Evolutionary conservation across 2,113 vertebrate species (phyloP).

Genomic region (Dasyornis broadbenti): DNA sequence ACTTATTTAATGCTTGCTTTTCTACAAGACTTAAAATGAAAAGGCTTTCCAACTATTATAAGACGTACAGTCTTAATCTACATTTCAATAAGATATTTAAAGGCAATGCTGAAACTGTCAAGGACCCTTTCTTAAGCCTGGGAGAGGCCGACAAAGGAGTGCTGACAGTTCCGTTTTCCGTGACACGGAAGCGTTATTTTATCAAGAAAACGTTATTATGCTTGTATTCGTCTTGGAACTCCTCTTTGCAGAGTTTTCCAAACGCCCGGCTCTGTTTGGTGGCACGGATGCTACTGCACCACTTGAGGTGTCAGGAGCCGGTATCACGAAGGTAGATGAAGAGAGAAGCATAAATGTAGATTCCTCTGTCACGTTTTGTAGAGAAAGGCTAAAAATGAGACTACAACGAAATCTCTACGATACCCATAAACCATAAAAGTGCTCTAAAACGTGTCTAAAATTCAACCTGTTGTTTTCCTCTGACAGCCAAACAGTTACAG

Average conservation of each 20-base stretch:
- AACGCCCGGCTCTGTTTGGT: neutral
- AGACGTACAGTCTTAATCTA: constrained; percentile 64
- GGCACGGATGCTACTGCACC: neutral
- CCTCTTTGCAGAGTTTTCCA: neutral
- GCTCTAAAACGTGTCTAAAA: fast-evolving
- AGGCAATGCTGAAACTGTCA: constrained; percentile 64
- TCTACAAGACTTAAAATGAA: constrained; percentile 64
- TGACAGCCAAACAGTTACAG: fast-evolving
- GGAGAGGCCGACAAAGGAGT: constrained; percentile 56
- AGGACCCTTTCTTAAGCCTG: constrained; percentile 63
- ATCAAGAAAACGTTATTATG: constrained; percentile 61
- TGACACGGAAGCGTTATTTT: constrained; percentile 60
- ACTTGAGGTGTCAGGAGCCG: neutral
- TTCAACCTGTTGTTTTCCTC: neutral
- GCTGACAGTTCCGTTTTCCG: constrained; percentile 54
- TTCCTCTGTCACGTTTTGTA: neutral
- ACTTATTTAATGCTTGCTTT: constrained; percentile 61
- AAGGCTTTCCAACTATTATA: constrained; percentile 62
- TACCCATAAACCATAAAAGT: neutral
- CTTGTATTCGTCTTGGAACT: neutral
- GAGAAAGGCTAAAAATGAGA: neutral
- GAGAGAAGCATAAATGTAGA: neutral
- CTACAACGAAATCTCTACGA: neutral
- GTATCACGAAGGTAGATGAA: neutral
- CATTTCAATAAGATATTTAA: constrained; percentile 74